Percentiles rank a stretch among this genome's conserved stretches.
These are phyloP conservation scores for Heliocidaris tuberculata DNA, from an alignment of 35 echinoderm and acorn worm genomes.

Conservation along the genomic window DNA sequence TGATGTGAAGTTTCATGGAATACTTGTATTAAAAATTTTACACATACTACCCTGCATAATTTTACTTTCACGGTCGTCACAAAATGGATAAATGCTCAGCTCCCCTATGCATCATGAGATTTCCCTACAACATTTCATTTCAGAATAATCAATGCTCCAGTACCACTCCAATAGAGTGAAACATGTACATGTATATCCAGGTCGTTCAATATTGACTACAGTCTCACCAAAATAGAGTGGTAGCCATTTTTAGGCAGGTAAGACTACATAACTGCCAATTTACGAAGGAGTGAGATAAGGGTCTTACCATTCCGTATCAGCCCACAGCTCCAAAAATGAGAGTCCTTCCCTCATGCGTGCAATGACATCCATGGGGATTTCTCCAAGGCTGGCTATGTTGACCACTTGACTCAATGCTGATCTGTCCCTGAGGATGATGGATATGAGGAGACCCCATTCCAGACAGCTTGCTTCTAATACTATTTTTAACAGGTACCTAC, in stretches of 20 bases:
- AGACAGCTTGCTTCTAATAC: slow-evolving; percentile 83
- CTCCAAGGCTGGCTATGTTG: slow-evolving; percentile 73
- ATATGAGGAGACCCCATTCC: slow-evolving; percentile 88
- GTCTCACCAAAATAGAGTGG: too few relatives aligned
- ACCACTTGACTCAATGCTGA: slow-evolving; percentile 69
- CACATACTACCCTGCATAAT: too few relatives aligned
- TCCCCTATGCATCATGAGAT: too few relatives aligned
- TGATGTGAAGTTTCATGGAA: too few relatives aligned
- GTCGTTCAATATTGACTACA: too few relatives aligned
- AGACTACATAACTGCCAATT: neutral
- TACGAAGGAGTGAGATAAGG: neutral
- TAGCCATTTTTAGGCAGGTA: neutral
- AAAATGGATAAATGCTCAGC: too few relatives aligned
- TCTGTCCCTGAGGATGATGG: slow-evolving; percentile 77
- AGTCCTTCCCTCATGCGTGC: slow-evolving; percentile 92
- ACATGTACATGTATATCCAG: too few relatives aligned
- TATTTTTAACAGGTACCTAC: slow-evolving; percentile 80
- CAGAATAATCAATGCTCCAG: too few relatives aligned
- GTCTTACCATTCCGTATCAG: slow-evolving; percentile 92
- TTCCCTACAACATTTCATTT: too few relatives aligned
- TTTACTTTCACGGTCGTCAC: too few relatives aligned
- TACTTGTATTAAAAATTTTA: too few relatives aligned
- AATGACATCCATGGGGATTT: slow-evolving; percentile 80
- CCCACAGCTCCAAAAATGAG: slow-evolving; percentile 89
- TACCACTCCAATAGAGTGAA: too few relatives aligned